Conservation (phyloP, 2,888 invertebrate species). For the Scaptomyza parva region DNA sequence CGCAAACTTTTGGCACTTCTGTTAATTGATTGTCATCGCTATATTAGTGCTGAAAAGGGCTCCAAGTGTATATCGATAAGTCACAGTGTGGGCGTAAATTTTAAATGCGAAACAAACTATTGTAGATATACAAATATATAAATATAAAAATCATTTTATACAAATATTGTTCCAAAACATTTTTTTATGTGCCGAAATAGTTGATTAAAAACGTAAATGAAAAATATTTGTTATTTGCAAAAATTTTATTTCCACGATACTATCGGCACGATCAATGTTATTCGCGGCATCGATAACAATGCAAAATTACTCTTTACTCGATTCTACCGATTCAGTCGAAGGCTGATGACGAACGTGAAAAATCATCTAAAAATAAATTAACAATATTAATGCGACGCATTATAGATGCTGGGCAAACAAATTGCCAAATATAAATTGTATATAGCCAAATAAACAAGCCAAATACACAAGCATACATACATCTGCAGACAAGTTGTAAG, state of each 20-base stretch:
- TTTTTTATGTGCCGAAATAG: not conserved
- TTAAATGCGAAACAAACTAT: not conserved
- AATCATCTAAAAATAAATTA: slow-evolving; percentile 57
- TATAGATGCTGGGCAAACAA: slow-evolving; percentile 39
- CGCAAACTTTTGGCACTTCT: not conserved
- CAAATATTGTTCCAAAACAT: not conserved
- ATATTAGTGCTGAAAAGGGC: slow-evolving; percentile 7
- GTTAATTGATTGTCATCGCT: not conserved
- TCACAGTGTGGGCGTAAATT: not conserved
- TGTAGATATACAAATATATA: no score
- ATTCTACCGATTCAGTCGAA: slow-evolving; percentile 27
- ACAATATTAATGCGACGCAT: slow-evolving; percentile 52
- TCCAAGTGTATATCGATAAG: not conserved
- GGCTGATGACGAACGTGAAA: slow-evolving; percentile 62
- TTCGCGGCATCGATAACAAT: slow-evolving; percentile 33
- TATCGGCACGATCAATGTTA: slow-evolving; percentile 37
- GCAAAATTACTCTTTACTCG: slow-evolving; percentile 23
- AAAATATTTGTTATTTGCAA: not conserved
- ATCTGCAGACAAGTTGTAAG: slow-evolving; percentile 49
- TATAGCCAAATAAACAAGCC: slow-evolving; percentile 50
- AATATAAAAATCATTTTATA: not conserved
- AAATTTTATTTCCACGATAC: slow-evolving; percentile 14
- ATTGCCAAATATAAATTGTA: slow-evolving; percentile 51
- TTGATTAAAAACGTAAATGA: not conserved
- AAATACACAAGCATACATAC: slow-evolving; percentile 37